Base-by-base conservation (phyloP, 1,140 invertebrate genomes). In the Coenobita brevimanus region DNA sequence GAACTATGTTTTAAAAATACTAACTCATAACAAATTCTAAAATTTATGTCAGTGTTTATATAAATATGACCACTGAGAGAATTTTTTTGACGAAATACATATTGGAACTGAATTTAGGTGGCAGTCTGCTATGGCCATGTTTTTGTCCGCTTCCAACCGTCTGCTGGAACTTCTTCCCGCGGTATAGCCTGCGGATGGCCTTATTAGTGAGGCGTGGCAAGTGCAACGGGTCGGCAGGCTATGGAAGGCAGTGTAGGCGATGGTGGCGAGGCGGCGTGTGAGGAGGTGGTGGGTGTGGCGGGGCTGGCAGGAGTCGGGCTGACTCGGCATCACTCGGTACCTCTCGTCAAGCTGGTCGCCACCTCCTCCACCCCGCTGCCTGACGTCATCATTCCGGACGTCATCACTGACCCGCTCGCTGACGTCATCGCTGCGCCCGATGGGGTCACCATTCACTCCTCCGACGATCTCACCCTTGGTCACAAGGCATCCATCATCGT, bases 81-180 rank as follows among this genome's bases (percentile, higher is more conserved):
- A n/a, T n/a, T n/a, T n/a, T n/a, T n/a, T 13, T 8, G 54, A 0
- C 30, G 62, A 30, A 15, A 36, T 46, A 21, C 64, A 67, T 71
- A 50, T 85, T 85, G 82, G 82, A 85, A 85, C 82, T 38, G 2
- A 15, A 64, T 60, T 62, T 76, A 60, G 38, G 82, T 17, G 33
- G 73, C 50, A 75, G 71, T 85, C 54, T 75, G 46, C 82, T 64
- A 24, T 85, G 36, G 82, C 82, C 82, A 85, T 85, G 82, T 85
- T 76, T 62, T 85, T 62, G 71, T 57, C 17, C 30, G 43, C 60
- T 6, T 3, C 67, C 24, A 41, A 50, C 50, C 54, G 71, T 60
- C n/a, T 43, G 27, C 69, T 46, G 43, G 71, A n/a, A 2, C 30
- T 64, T 27, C 41, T 78, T 43, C 3, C 54, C 10, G 30, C 17